Base-by-base conservation (phyloP, 1,140 invertebrate genomes). In the Zaprionus ornatus region DNA sequence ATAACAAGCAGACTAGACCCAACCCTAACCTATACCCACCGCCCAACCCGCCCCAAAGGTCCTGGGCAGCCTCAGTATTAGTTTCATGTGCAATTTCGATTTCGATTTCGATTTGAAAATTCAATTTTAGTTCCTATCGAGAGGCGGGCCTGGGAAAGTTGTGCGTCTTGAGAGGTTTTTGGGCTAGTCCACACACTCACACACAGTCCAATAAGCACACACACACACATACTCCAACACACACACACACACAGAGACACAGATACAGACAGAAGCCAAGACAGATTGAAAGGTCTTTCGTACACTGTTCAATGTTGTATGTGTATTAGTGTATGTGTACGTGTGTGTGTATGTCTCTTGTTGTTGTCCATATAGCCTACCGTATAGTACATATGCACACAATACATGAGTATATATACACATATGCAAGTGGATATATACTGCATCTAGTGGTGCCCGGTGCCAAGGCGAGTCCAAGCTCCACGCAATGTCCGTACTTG, bases 291-390 rank as follows among this genome's bases (percentile, higher is more conserved):
- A 68, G n/a, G 29, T 70, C 57, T 63, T 74, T 70, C 69, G 59
- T 72, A 90, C 71, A 88, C 70, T 59, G 57, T 75, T 90, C 52
- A 79, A 85, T 88, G 85, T 88, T 84, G 85, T 88, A 84, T 90
- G 85, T 90, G 85, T 90, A 69, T 85, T 77, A 77, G 75, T 82
- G 79, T 85, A 77, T 66, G 48, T 73, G 35, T 65, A 48, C 12
- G 60, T 35, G 40, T 59, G 25, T 66, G 10, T 21, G 35, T 68
- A 17, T 60, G 17, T 60, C 54, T 60, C 37, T 67, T 13, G 55
- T 25, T 45, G 21, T 69, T 69, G 57, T 69, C 27, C 23, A 48
- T 32, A 48, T 19, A 50, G 45, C 10, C 19, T 10, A 50, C 17
- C 10, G 9, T 21, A 50, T 12, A 12, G 52, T 55, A 32, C 25